Evolutionary conservation across 2,797 vertebrate genomes (phyloP), one percentile per base, ranked within the genome.

Genomic region (Microctenopoma lineatum): DNA sequence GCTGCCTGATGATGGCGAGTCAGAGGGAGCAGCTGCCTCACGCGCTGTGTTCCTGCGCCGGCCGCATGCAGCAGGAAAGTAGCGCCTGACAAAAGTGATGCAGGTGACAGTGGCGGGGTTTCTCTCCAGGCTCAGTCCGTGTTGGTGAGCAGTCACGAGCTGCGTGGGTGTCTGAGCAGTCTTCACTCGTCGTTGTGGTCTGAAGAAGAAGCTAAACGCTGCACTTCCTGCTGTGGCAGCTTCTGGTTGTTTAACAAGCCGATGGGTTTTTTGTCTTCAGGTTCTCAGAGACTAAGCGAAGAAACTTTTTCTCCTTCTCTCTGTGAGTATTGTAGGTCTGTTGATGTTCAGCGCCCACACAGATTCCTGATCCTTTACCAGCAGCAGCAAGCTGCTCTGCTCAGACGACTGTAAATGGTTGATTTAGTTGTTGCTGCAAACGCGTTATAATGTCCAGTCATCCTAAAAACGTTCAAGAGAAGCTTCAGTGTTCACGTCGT

Each of bases 1-100:
- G n/a, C n/a, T n/a, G n/a, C 66, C 6, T 46, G 66, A 44, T n/a
- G 7, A 66, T 8, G 25, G 51, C 3, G 11, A 51, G 58, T 15
- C 66, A 4, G 45, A 9, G 51, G 59, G 25, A 38, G 64, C 66
- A 41, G 54, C 54, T 1, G 66, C 46, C 26, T 41, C 18, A 2
- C 66, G 5, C 1, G 38, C 59, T 25, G 69, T 47, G 39, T 70
- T 73, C 64, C 27, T 5, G n/a, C 13, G 52, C 45, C 59, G 45
- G 54, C 57, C 6, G 0, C 18, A 51, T 21, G 44, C 62, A 68
- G 70, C n/a, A 57, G 57, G 63, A 59, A 79, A 66, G 32, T 51
- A 63, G 58, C 36, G 54, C 81, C 77, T 75, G 76, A 72, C 57
- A 56, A 51, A 46, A 45, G 70, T 53, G 71, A 59, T 51, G 55